Evolutionary conservation across 2,113 vertebrate genomes (phyloP), one percentile per base, ranked within the genome.

Genomic region (Morone saxatilis): DNA sequence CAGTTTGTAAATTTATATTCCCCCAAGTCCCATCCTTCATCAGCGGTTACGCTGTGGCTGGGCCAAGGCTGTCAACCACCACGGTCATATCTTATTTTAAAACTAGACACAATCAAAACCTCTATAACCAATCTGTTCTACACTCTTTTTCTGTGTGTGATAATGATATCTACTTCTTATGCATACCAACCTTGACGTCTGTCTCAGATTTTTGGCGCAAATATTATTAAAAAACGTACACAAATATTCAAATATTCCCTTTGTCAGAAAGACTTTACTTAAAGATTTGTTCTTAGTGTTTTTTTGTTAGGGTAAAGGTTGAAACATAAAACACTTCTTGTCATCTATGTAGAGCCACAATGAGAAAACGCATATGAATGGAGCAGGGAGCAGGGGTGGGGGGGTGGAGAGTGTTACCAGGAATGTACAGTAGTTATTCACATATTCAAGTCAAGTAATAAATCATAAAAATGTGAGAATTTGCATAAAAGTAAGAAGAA

Each of bases 1-100:
- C 87, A 85, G 85, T 81, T 83, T 72, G 89, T 93, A 91, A 92
- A 95, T 95, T 91, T 94, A 95, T 94, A 91, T 91, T 80, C 92
- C 91, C 91, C 70, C 84, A 83, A 83, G 91, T 89, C 89, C 80
- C 81, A 76, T 92, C 88, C 73, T 93, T 91, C 91, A 87, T 94
- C 91, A 91, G 88, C 8, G 72, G 74, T 67, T 51, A 75, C 60
- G 43, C 63, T 72, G 88, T 61, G 71, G 76, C 82, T 63, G 53
- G 78, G 81, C 91, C 89, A 73, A 48, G 77, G 75, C 90, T 94
- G 94, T 89, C 93, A 92, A 86, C 71, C 84, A 7, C 63, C 72
- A 45, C 59, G 31, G 65, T 67, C 86, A 82, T 84, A 85, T 92
- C 90, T 92, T 87, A 84, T 83, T 90, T 84, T 86, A 83, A 86